Percentiles rank a stretch among this genome's conserved stretches.
Evolutionary conservation across 2,113 vertebrate species (phyloP).

Genomic region (Rhodinocichla rosea): DNA sequence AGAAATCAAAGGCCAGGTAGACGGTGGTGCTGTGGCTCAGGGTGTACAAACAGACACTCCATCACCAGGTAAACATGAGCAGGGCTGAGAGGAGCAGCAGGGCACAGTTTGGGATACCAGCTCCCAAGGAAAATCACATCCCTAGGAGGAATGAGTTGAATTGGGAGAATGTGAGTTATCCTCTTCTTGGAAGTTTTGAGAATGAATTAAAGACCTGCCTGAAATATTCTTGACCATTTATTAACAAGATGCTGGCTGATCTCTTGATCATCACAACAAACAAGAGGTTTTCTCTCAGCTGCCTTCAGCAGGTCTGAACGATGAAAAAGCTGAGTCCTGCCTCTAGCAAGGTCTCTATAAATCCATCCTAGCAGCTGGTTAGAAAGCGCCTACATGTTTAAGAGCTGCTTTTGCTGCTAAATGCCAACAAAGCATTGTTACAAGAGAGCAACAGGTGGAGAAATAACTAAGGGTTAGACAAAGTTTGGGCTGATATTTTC

Average conservation of each 20-base stretch:
- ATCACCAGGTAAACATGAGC: background rate
- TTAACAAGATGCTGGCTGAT: background rate
- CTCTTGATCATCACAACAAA: background rate
- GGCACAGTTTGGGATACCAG: background rate
- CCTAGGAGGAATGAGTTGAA: background rate
- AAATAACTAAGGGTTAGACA: constrained; percentile 7
- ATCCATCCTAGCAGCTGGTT: background rate
- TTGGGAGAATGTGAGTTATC: background rate
- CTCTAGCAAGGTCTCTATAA: background rate
- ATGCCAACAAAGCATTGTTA: background rate
- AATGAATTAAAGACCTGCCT: background rate
- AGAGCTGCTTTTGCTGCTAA: background rate
- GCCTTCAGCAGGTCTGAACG: background rate
- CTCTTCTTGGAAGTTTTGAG: background rate
- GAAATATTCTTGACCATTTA: background rate
- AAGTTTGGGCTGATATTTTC: constrained; percentile 56
- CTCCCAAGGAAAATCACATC: background rate
- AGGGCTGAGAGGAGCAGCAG: background rate
- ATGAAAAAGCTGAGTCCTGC: background rate
- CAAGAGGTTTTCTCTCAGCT: background rate
- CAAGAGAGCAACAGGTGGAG: constrained; percentile 1
- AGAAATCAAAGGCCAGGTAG: background rate
- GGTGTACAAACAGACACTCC: background rate
- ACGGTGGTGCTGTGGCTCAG: fast-evolving
- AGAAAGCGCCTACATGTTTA: background rate